Base-by-base conservation (phyloP, 2,888 invertebrate genomes). In the Corythucha ciliata region DNA sequence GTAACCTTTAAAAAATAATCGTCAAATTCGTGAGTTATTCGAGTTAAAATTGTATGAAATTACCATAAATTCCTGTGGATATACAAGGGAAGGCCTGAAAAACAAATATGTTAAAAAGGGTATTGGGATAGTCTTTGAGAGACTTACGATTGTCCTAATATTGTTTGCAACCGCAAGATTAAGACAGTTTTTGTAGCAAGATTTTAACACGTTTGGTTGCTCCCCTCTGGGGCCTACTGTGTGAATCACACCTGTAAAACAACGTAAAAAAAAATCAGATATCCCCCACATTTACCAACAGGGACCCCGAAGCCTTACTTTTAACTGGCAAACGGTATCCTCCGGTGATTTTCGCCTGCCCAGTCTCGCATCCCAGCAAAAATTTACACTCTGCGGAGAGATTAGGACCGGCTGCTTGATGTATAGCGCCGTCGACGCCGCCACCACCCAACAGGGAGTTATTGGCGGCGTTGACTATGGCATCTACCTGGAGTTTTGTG, bases 361-460 rank as follows among this genome's bases (percentile, higher is more conserved):
- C 91, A n/a, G 83, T 82, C 0, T 70, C 68, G 68, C 91, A 92
- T 0, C 88, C 87, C 46, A 73, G 70, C 2, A 90, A 70, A 1
- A 78, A 74, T 36, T 69, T 64, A 64, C 89, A 89, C 70, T 90
- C 90, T 55, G 76, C 73, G 66, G 75, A 71, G 39, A 87, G 71
- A 40, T 70, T 65, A 1, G 70, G 67, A 2, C 91, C 91, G 27
- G 91, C 91, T 1, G 81, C 84, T 55, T 75, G 68, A 64, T 92
- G 91, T 62, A 92, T 92, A 5, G 88, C 89, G 29, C 91, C 91
- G 69, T 91, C 91, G 18, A 92, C 91, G 66, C 91, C 90, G 24
- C 89, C 89, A 21, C 92, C 91, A 6, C 86, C 87, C 40, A 74
- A 66, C 34, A 91, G 69, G 18, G 68, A 67, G 1, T 75, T 74